Base-by-base conservation (phyloP, 2,113 vertebrate species). In the Stigmatopora nigra region DNA sequence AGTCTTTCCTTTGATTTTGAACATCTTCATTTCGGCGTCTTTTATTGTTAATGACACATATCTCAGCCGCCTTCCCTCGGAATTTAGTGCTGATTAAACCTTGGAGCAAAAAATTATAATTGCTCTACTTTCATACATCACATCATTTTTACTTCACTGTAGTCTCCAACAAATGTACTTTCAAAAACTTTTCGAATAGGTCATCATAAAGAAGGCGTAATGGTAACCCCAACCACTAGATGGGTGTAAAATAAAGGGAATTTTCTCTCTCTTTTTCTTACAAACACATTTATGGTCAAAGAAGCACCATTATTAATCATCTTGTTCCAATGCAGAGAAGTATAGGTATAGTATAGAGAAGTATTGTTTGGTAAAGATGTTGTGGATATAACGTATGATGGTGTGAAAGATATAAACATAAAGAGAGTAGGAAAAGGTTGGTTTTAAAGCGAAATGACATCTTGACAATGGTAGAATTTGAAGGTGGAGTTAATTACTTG, bases 201-300 rank as follows among this genome's bases (percentile, higher is more conserved):
- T 70, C 11, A 70, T 67, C 31, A 17, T 9, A 19, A 1, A 47
- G 35, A 19, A 65, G 22, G 12, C 70, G 84, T 59, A 83, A 68
- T 83, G 59, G 80, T 49, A n/a, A 41, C 14, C 1, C 51, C 0
- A 36, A 45, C 88, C 89, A 84, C 80, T 65, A 89, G 87, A 78
- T 79, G 89, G 84, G 84, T 69, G 79, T 86, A 87, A 77, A 69
- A 81, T 75, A 9, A 41, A 61, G 58, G 16, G 36, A 7, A 61
- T 44, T 36, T 4, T 7, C 8, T 60, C 16, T 11, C 38, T 41
- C 38, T 8, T 41, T 41, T 10, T 41, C 6, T 8, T n/a, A 22
- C 48, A 36, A 22, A 53, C 48, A 51, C 22, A 7, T 31, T 3
- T 22, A 35, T 35, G 31, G 45, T 72, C 46, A 63, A 71, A 68